Evolutionary conservation across 53 echinoderm and acorn worm genomes (phyloP), one percentile per base, ranked within the genome.

Genomic region (Glandiceps talaboti): DNA sequence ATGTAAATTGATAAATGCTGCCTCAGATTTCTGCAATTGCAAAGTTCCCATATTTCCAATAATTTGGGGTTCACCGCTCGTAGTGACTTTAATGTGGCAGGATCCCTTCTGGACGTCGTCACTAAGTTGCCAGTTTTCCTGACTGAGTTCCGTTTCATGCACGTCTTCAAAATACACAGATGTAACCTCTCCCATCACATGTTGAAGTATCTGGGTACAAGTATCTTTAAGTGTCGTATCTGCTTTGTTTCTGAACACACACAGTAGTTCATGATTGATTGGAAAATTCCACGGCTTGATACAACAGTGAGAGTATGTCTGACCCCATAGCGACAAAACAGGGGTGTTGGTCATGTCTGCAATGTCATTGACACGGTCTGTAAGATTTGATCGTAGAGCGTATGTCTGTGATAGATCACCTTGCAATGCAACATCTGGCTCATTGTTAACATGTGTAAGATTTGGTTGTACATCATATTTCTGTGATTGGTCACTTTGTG

Each of bases 231-330:
- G n/a, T 33, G 73, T 79, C 25, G 26, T 82, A 25, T 45, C 6
- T 45, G 64, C 20, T 45, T 6, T 12, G 20, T 27, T 28, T 14
- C 83, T 87, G 1, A 79, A 10, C 1, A 79, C 33, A 29, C 90
- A 27, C 29, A 89, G 85, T 45, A 83, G 30, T 74, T 93, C 87
- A 77, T 94, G 93, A 82, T 74, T 89, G 75, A 97, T 89, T 79
- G 99, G 99, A 87, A 91, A 87, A 27, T 31, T 45, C 1, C 0
- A 25, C 0, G 80, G 25, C 26, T 77, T 74, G 1, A 97, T 84
- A 28, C 77, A 30, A 73, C 91, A 89, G 29, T 79, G 77, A 33
- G 79, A 82, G 29, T 76, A 89, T 0, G 30, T 33, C 73, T 31
- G 73, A 0, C 85, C 82, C 0, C 76, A 26, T 1, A 89, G 28